Conservation (phyloP, 2,797 vertebrate genomes). For the Acipenser transmontanus region DNA sequence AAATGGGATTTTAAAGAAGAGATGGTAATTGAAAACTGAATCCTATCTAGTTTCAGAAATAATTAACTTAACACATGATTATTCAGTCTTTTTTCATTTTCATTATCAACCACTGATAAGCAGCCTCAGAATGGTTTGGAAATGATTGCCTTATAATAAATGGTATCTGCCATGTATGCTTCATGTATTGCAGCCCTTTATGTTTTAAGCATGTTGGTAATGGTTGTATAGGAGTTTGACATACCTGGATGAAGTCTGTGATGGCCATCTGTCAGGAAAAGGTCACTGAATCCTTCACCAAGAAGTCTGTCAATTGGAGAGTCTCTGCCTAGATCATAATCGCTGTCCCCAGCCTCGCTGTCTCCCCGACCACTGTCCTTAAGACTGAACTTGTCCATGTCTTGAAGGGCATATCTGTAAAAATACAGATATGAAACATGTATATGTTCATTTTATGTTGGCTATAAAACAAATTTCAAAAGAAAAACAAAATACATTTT, state of each 20-base stretch:
- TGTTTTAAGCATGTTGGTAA: neutral
- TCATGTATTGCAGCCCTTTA: neutral
- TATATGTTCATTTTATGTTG: too few relatives aligned
- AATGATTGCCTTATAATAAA: conserved; percentile 18
- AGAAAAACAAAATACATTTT: too few relatives aligned
- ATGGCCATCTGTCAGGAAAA: conserved; percentile 84
- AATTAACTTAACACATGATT: conserved; percentile 21
- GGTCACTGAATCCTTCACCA: conserved; percentile 91
- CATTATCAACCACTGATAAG: conserved; percentile 24
- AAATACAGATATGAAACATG: conserved; percentile 25
- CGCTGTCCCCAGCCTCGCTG: conserved; percentile 96
- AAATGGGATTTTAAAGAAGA: conserved; percentile 29
- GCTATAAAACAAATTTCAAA: neutral
- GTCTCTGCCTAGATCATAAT: conserved; percentile 92
- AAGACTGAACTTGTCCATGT: conserved; percentile 98
- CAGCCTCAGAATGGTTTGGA: conserved; percentile 14
- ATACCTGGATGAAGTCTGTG: conserved; percentile 90
- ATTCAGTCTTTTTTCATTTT: conserved; percentile 15
- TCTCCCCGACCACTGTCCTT: conserved; percentile 97
- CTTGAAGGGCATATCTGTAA: conserved; percentile 86
- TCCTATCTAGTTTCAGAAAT: conserved; percentile 28
- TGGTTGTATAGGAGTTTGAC: conserved; percentile 20
- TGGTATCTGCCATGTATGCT: conserved; percentile 3
- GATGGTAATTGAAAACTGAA: conserved; percentile 13
- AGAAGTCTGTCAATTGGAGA: conserved; percentile 95